Base-by-base conservation (phyloP, 2,888 invertebrate genomes). In the Gastrophysa polygoni region DNA sequence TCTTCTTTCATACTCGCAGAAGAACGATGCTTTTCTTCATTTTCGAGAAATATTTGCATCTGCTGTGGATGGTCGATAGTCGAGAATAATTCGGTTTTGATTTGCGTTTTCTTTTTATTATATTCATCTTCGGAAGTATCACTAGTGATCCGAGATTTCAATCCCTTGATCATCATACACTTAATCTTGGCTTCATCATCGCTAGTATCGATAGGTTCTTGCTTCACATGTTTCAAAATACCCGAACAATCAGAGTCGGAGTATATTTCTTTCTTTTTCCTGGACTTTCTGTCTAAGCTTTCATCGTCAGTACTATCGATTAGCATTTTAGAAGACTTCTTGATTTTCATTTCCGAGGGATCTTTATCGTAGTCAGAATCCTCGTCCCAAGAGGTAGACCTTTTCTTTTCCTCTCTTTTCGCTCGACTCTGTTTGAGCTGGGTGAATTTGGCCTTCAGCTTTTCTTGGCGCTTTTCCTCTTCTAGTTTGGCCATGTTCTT, bases 401-500 rank as follows among this genome's bases (percentile, higher is more conserved):
- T 87, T 79, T 94, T 94, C 85, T 95, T 95, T 80, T 93, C 93
- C 77, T 93, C 93, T 8, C 93, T 87, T 77, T 94, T 92, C 1
- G 93, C 93, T 68, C 94, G 86, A 75, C 93, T 91, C 79, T 95
- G 92, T 78, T 95, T 95, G 63, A 95, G 78, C 75, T 93, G 92
- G 71, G 90, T 91, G 77, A 95, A 95, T 81, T 95, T 94, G 7
- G 95, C 94, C 80, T 95, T 93, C 56, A 93, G 89, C 77, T 94
- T 94, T 79, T 91, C 89, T 79, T 90, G 89, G 0, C 91, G 86
- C 78, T 93, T 93, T 81, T 94, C 92, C 80, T 95, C 94, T 77
- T 93, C 93, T 77, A 93, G 90, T 77, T 94, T 94, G 78, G 94
- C 93, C 91, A 94, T 93, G 79, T 95, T 95, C 81, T 95, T 95